Base-by-base conservation (phyloP, 2,888 invertebrate genomes). In the Clitarchus hookeri region DNA sequence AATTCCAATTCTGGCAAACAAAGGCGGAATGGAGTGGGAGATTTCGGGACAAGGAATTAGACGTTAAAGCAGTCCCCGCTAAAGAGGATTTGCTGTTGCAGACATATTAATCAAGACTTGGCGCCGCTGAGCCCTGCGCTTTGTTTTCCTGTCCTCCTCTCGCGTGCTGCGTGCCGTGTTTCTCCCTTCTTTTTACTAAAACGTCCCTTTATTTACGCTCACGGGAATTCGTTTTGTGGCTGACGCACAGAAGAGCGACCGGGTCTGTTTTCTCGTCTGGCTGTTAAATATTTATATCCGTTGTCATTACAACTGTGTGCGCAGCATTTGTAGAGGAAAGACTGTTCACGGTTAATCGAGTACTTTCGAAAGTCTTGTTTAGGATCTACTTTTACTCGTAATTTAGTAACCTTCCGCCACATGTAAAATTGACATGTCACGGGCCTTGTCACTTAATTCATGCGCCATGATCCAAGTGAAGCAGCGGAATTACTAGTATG, bases 31-130 rank as follows among this genome's bases (percentile, higher is more conserved):
- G 65, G 8, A 65, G 65, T 3, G 65, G 1, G 65, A 48, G 48
- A 16, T 48, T 48, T 16, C 48, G 48, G 48, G 48, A 65, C 65
- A n/a, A 65, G 65, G 65, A 65, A 65, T 65, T 65, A 65, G 65
- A 65, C 65, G 65, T 19, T n/a, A n/a, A n/a, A 65, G 65, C 65
- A 65, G 65, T 65, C 65, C n/a, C 16, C 36, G 4, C 13, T 65
- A 65, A 65, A 65, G 65, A 65, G 65, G 65, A 65, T 65, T 65
- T 65, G 65, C 65, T 65, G 65, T 65, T 65, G 65, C 65, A 65
- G 65, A 65, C 65, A 65, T 65, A 65, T 65, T 65, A 65, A 65
- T 65, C 65, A 65, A 65, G 65, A 65, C 65, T 65, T n/a, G 65
- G 65, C 65, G 65, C 16, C 48, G 48, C 48, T 16, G 48, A 48